Base-by-base conservation (phyloP, 1,140 invertebrate species). In the Habropoda laboriosa region DNA sequence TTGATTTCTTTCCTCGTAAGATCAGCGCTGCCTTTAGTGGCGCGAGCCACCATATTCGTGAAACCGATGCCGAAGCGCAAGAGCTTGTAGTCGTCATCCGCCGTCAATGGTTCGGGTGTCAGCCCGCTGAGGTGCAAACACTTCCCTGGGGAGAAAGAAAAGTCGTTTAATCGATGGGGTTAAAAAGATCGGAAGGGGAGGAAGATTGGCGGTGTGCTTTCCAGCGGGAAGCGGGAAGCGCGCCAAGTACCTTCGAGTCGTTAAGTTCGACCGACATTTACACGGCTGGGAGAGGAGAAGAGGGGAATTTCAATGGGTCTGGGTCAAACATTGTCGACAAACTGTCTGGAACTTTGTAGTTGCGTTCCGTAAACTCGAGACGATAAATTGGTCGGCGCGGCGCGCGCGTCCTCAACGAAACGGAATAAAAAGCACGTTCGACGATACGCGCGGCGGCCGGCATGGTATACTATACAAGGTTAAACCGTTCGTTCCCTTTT, bases 1-100 rank as follows among this genome's bases (percentile, higher is more conserved):
- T 98, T 98, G 86, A 99, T 99, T 95, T 99, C 98, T 92, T 98
- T 97, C 88, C 98, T 95, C 60, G 98, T 99, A 53, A 99, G 94
- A 94, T 99, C 98, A 18, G 98, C 97, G 90, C 98, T 99, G 75
- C 98, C 98, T 94, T 98, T 98, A 1, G 98, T 99, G 53, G 98
- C 97, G 66, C 98, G 94, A 83, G 96, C 95, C 79, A 99, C 98
- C 96, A 99, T 99, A 93, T 99, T 99, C 80, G 98, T 99, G 93
- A 99, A 99, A 3, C 98, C 98, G 88, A 99, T 99, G 55, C 98
- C 98, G 91, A 97, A 97, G 90, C 98, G 96, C 45, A 98, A 92
- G 47, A 99, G 94, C 93, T 98, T 98, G 91, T 96, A 97, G 93
- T 99, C 98, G 93, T 99, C 98, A 90, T 99, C 97, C 3, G 98